These are phyloP conservation scores for Erinaceus europaeus DNA, from an alignment of 2,113 vertebrate species.

Conservation along the genomic window DNA sequence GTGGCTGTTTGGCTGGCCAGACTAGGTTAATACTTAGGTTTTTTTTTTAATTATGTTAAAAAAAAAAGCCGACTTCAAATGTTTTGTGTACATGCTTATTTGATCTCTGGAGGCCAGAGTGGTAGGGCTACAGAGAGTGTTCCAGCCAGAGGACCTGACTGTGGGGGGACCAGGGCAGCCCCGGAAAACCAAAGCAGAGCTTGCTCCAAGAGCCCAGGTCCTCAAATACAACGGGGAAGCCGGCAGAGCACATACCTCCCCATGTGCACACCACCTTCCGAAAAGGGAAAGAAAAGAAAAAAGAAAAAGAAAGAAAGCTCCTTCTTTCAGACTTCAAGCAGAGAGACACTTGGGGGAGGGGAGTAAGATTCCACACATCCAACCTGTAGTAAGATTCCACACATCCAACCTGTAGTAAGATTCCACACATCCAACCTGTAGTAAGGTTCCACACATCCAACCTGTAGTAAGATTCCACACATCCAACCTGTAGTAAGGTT, in stretches of 20 bases:
- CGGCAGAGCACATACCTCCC: background rate
- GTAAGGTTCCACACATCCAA: too few relatives aligned
- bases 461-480: too few relatives aligned
- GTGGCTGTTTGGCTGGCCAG: background rate
- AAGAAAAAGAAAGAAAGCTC: background rate
- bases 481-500: too few relatives aligned
- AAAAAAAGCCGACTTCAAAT: constrained; percentile 34
- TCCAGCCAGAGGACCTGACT: constrained; percentile 33
- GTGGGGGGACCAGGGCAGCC: background rate
- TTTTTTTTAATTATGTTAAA: constrained; percentile 33
- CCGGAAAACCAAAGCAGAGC: constrained; percentile 3
- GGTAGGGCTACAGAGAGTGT: constrained; percentile 34
- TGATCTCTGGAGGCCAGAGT: constrained; percentile 61
- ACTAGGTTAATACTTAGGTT: constrained; percentile 23
- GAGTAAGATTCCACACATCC: too few relatives aligned
- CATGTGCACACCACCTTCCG: background rate
- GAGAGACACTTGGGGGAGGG: constrained; percentile 24
- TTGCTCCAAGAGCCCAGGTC: background rate
- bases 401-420: too few relatives aligned
- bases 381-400: too few relatives aligned
- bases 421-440: too few relatives aligned
- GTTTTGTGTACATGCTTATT: constrained; percentile 59
- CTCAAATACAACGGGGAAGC: background rate
- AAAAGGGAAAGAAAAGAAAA: too few relatives aligned
- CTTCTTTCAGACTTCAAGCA: constrained; percentile 47